A percentile compares a stretch with the other conserved stretches of the same genome.
These are phyloP conservation scores for Neoscelio sp. DNA, from an alignment of 2,888 invertebrate species.

Conservation along the genomic window DNA sequence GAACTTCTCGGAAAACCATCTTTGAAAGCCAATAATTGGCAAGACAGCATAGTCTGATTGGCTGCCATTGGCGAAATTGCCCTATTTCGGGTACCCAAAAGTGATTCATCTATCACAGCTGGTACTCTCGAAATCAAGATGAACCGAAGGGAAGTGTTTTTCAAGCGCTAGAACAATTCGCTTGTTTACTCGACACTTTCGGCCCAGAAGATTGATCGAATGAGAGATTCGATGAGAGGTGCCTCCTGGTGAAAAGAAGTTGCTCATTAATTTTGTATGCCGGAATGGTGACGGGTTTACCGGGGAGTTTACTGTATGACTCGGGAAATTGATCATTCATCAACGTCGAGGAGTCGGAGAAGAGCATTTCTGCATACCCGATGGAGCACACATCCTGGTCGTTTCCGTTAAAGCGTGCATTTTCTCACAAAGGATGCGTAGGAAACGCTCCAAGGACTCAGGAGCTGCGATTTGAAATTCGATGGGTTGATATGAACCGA, in stretches of 20 bases:
- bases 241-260: neutral
- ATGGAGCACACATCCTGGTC: too few species aligned
- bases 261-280: slow-evolving; percentile 18
- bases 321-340: slow-evolving; percentile 36
- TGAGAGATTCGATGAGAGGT: neutral
- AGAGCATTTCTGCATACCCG: too few species aligned
- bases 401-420: slow-evolving; percentile 22
- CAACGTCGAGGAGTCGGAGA: neutral
- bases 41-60: too few species aligned
- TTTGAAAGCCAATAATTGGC: too few species aligned
- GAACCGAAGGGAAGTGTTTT: neutral
- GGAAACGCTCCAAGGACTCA: slow-evolving; percentile 31
- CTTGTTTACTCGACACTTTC: neutral
- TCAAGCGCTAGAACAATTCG: neutral
- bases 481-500: neutral
- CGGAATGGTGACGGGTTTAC: slow-evolving; percentile 9
- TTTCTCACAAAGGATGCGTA: slow-evolving; percentile 41
- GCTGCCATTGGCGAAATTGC: too few species aligned
- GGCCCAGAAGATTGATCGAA: neutral
- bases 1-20: too few species aligned
- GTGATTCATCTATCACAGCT: too few species aligned
- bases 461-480: slow-evolving; percentile 3
- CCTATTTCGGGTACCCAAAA: too few species aligned
- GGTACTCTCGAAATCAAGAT: neutral
- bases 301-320: neutral